Conservation (phyloP, 1,140 invertebrate species). For the Drosophila insularis region DNA sequence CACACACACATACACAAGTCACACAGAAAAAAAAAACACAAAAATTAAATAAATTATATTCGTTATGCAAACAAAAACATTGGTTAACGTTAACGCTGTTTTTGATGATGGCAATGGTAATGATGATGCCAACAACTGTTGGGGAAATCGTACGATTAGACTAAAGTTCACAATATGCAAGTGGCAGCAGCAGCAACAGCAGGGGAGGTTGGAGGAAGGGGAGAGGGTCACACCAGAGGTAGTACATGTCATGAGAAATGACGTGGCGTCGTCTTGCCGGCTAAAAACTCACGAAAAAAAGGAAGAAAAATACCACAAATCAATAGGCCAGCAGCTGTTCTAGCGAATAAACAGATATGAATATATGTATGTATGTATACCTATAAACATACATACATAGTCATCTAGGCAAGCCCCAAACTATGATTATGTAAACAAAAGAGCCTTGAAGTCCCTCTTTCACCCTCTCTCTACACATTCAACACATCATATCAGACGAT, state of each 20-base stretch:
- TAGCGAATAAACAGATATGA: conserved; percentile 12
- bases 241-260: conserved; percentile 2
- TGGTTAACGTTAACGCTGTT: conserved; percentile 41
- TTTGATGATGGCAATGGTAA: conserved; percentile 18
- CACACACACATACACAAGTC: background rate
- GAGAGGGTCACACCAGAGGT: background rate
- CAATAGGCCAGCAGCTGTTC: conserved; percentile 44
- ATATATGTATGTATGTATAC: background rate
- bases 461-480: background rate
- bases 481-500: background rate
- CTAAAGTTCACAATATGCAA: conserved; percentile 44
- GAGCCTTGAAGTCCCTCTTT: conserved; percentile 24
- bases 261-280: conserved; percentile 37
- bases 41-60: conserved; percentile 1
- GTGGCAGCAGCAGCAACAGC: background rate
- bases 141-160: conserved; percentile 55
- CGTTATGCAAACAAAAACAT: conserved; percentile 22
- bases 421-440: conserved; percentile 48
- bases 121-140: conserved; percentile 52
- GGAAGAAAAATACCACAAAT: conserved; percentile 23
- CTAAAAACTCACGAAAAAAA: conserved; percentile 19
- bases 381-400: background rate
- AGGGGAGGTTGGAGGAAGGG: background rate
- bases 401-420: conserved; percentile 26
- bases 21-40: background rate